phyloP scores from a whole-genome alignment of 1,140 invertebrate species.

The Gryon sp. region DNA sequence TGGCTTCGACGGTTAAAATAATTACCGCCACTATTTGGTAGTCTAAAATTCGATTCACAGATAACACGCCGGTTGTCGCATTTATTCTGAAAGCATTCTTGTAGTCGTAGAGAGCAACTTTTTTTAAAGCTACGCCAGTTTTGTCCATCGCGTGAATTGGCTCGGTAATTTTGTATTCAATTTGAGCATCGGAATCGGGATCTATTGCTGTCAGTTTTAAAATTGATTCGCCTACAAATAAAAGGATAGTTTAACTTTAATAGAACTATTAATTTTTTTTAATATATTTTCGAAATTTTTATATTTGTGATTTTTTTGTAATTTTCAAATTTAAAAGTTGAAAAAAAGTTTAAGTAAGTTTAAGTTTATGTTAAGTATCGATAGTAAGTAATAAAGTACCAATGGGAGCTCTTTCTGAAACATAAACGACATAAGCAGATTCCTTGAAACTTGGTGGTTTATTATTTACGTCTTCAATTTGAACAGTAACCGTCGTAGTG shows the following conservation, averaged over 20 bases:
- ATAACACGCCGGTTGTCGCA: constrained; percentile 84
- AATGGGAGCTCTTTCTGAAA: constrained; percentile 85
- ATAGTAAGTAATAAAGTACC: constrained; percentile 74
- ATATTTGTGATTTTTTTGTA: not conserved
- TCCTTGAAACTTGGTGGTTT: constrained; percentile 88
- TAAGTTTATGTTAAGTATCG: no score
- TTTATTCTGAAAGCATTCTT: constrained; percentile 86
- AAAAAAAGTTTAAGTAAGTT: no score
- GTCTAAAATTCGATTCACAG: constrained; percentile 85
- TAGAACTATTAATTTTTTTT: not conserved
- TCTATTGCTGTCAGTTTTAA: constrained; percentile 84
- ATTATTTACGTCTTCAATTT: constrained; percentile 90
- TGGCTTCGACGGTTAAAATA: constrained; percentile 87
- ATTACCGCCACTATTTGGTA: constrained; percentile 90
- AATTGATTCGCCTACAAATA: constrained; percentile 79
- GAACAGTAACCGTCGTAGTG: constrained; percentile 86
- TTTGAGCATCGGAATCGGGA: constrained; percentile 84
- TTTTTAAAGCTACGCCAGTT: constrained; percentile 85
- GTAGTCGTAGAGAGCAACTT: constrained; percentile 82
- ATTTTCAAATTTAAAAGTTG: no score
- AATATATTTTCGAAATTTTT: constrained; percentile 15
- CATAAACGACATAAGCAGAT: constrained; percentile 83
- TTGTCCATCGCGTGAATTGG: constrained; percentile 87
- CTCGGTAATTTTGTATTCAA: constrained; percentile 85
- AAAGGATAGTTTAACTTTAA: constrained; percentile 3